Percentiles rank a stretch among this genome's conserved stretches.
These are phyloP conservation scores for Poeciliopsis turneri DNA, from an alignment of 2,797 vertebrate species.

Conservation along the genomic window DNA sequence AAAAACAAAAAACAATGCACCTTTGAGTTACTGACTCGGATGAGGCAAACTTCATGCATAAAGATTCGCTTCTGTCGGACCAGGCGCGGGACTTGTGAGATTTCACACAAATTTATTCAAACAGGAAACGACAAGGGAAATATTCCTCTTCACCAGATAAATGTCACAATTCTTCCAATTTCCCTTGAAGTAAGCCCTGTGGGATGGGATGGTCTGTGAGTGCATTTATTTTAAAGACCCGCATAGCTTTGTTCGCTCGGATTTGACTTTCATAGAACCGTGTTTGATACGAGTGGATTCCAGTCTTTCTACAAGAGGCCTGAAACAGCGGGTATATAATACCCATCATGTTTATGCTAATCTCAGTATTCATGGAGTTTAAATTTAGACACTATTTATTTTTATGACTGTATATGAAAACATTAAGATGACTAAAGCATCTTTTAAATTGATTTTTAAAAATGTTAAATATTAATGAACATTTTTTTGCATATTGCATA, in stretches of 20 bases:
- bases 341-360: constrained; percentile 18
- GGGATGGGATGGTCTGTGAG: constrained; percentile 42
- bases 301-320: constrained; percentile 30
- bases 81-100: constrained; percentile 33
- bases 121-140: constrained; percentile 63
- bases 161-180: constrained; percentile 72
- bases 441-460: not conserved
- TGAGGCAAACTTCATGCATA: constrained; percentile 29
- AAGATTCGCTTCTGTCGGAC: constrained; percentile 37
- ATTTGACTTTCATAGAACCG: constrained; percentile 69
- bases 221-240: constrained; percentile 72
- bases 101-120: constrained; percentile 75
- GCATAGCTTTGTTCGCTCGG: constrained; percentile 58
- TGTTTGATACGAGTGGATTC: constrained; percentile 37
- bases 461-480: constrained; percentile 44
- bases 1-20: not conserved
- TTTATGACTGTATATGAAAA: constrained; percentile 15
- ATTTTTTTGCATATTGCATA: too few species aligned
- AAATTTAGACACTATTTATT: constrained; percentile 38
- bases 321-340: constrained; percentile 28
- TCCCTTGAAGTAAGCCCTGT: constrained; percentile 56
- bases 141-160: constrained; percentile 64
- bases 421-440: constrained; percentile 30
- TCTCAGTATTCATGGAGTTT: constrained; percentile 28
- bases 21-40: constrained; percentile 33